A percentile compares a stretch with the other conserved stretches of the same genome.
These are phyloP conservation scores for Oostethus manadensis DNA, from an alignment of 2,113 vertebrate genomes.

Conservation along the genomic window DNA sequence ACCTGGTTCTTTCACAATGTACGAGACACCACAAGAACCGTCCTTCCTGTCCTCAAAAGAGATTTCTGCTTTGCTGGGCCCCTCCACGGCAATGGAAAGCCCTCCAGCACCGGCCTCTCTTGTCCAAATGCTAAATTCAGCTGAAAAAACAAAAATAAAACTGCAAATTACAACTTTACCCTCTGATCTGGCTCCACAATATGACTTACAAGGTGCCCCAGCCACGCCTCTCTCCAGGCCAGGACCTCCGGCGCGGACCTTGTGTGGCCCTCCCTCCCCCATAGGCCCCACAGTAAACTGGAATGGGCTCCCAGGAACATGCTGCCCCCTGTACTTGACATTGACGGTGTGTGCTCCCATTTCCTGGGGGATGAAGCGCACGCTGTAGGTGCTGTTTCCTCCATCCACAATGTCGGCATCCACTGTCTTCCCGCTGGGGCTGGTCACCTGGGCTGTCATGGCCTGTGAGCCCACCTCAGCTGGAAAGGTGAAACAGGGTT, in stretches of 20 bases:
- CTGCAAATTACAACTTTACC: neutral
- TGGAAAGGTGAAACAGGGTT: slow-evolving; percentile 34
- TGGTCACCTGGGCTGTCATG: slow-evolving; percentile 92
- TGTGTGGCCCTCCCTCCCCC: slow-evolving; percentile 85
- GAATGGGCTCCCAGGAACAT: slow-evolving; percentile 89
- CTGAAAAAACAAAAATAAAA: slow-evolving; percentile 50
- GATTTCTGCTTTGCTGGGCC: slow-evolving; percentile 91
- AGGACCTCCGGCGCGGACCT: slow-evolving; percentile 85
- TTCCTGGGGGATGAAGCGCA: slow-evolving; percentile 88
- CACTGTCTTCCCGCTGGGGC: slow-evolving; percentile 82
- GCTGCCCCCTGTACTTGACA: slow-evolving; percentile 88
- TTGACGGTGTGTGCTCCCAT: slow-evolving; percentile 87
- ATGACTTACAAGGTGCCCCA: slow-evolving; percentile 76
- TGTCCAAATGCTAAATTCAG: slow-evolving; percentile 93
- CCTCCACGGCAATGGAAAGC: slow-evolving; percentile 88
- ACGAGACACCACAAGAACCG: slow-evolving; percentile 87
- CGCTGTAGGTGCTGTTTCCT: slow-evolving; percentile 86
- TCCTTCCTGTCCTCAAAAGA: slow-evolving; percentile 91
- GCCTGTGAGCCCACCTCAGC: slow-evolving; percentile 79
- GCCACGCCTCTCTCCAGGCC: slow-evolving; percentile 86
- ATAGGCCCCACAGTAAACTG: slow-evolving; percentile 90
- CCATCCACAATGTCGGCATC: slow-evolving; percentile 88
- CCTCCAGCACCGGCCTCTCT: slow-evolving; percentile 89
- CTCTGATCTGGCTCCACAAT: neutral
- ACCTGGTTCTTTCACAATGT: slow-evolving; percentile 90